Evolutionary conservation across 2,888 invertebrate genomes (phyloP).

Genomic region (Plagodis pulveraria): DNA sequence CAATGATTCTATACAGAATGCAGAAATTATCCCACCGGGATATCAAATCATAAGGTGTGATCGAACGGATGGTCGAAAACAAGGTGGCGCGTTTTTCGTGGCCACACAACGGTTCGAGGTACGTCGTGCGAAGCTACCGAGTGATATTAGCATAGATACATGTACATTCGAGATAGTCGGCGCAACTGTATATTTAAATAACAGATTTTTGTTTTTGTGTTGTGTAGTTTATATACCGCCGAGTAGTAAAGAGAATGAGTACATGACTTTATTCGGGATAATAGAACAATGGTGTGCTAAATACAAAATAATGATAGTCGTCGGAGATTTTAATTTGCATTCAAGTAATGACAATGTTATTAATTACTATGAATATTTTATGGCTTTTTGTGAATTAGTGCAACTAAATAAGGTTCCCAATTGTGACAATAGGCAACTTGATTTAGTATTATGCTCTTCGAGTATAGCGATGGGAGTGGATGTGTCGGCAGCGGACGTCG

Average conservation of each 20-base stretch:
- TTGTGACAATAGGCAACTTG: constrained; percentile 10
- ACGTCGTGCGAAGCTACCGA: constrained; percentile 15
- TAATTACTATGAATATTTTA: constrained; percentile 19
- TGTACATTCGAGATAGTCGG: constrained; percentile 31
- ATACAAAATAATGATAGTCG: constrained; percentile 4
- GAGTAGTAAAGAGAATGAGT: constrained; percentile 30
- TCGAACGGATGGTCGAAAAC: constrained; percentile 24
- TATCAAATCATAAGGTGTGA: constrained; percentile 28
- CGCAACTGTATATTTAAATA: constrained; percentile 20
- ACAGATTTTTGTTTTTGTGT: constrained; percentile 24
- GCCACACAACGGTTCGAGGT: constrained; percentile 28
- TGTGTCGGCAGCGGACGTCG: constrained; percentile 12
- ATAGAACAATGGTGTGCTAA: constrained; percentile 25
- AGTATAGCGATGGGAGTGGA: not conserved
- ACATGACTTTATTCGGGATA: constrained; percentile 33
- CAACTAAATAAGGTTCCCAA: constrained; percentile 18
- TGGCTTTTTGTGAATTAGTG: constrained; percentile 14
- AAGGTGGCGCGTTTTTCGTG: constrained; percentile 19
- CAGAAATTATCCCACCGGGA: constrained; percentile 27
- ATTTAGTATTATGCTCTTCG: constrained; percentile 11
- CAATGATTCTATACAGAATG: constrained; percentile 28
- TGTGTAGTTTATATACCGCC: constrained; percentile 39
- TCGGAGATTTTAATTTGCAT: constrained; percentile 7
- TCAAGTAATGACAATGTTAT: constrained; percentile 21
- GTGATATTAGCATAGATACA: constrained; percentile 24